These are phyloP conservation scores for Eumaeus atala DNA, from an alignment of 1,140 invertebrate genomes.

Conservation along the genomic window DNA sequence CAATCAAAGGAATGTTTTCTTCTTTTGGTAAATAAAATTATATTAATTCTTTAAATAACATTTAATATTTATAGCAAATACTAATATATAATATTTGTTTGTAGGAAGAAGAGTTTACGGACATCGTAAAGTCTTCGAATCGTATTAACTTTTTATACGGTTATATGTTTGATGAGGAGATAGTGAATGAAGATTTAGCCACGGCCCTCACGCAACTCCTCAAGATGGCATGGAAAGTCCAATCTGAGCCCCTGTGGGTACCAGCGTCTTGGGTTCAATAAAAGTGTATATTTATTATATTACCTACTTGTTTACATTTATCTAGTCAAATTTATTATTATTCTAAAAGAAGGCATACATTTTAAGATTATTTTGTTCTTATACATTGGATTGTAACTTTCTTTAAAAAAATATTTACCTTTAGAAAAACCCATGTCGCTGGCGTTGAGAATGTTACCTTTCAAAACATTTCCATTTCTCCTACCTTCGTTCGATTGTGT, in stretches of 20 bases:
- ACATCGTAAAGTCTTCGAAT: conserved; percentile 90
- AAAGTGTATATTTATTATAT: conserved; percentile 13
- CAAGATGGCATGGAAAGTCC: conserved; percentile 86
- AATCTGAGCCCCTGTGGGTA: conserved; percentile 97
- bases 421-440: conserved; percentile 3
- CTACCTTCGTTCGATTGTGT: background rate
- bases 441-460: conserved; percentile 1
- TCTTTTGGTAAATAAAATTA: conserved; percentile 1
- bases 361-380: no score
- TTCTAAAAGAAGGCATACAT: no score
- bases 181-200: conserved; percentile 93
- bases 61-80: background rate
- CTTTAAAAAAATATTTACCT: no score
- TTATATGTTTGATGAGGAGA: conserved; percentile 95
- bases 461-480: conserved; percentile 1
- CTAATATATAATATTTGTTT: conserved; percentile 25
- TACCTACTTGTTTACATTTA: conserved; percentile 2
- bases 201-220: conserved; percentile 91
- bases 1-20: background rate
- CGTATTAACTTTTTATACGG: conserved; percentile 96
- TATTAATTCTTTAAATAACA: conserved; percentile 3
- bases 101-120: conserved; percentile 94
- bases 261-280: conserved; percentile 95
- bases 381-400: no score
- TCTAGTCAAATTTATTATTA: conserved; percentile 7